These are phyloP conservation scores for Rhagium mordax DNA, from an alignment of 2,888 invertebrate species.

Conservation along the genomic window DNA sequence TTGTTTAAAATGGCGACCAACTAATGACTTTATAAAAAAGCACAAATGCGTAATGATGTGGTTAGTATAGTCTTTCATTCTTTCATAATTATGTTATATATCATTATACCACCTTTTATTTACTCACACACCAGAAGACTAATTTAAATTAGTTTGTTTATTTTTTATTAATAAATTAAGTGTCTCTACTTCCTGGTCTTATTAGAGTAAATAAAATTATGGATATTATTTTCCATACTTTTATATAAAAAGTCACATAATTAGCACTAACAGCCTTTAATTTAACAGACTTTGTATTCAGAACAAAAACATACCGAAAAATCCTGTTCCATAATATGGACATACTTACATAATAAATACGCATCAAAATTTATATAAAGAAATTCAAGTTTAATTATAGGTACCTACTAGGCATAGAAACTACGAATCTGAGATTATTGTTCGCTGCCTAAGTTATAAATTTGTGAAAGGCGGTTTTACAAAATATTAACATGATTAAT, in stretches of 20 bases:
- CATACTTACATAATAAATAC: too few relatives aligned
- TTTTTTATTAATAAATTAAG: background rate
- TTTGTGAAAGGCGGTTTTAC: too few relatives aligned
- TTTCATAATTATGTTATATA: slow-evolving; percentile 37
- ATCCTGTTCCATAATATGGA: too few relatives aligned
- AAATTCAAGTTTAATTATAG: too few relatives aligned
- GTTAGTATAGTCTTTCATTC: slow-evolving; percentile 39
- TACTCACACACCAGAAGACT: slow-evolving; percentile 14
- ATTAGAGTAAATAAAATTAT: slow-evolving; percentile 10
- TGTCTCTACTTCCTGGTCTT: background rate
- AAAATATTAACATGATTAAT: too few relatives aligned
- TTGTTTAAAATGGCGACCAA: slow-evolving; percentile 29
- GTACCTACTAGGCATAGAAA: too few relatives aligned
- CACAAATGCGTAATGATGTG: slow-evolving; percentile 44
- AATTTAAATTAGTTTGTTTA: background rate
- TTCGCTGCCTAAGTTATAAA: too few relatives aligned
- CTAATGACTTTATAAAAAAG: slow-evolving; percentile 46
- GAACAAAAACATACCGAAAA: too few relatives aligned
- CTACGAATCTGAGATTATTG: too few relatives aligned
- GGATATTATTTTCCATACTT: background rate
- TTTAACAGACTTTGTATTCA: too few relatives aligned
- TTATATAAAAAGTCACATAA: background rate
- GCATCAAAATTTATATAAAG: too few relatives aligned
- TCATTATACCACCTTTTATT: slow-evolving; percentile 28
- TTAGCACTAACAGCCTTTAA: background rate